Evolutionary conservation across 2,888 invertebrate species (phyloP).

Genomic region (Leucophenga maculata): DNA sequence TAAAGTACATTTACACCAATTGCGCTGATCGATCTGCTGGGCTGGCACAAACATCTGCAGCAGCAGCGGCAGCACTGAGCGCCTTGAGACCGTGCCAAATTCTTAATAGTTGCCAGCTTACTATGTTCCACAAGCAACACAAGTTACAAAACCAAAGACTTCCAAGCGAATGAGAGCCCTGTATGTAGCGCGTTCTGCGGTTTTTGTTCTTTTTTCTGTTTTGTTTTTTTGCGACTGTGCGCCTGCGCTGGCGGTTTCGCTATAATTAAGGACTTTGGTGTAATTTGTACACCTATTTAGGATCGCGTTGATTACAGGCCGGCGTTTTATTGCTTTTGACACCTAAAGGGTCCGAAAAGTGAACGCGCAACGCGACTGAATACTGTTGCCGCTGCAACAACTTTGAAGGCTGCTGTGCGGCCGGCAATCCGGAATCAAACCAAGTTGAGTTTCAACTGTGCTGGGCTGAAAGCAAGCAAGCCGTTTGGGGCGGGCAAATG

Average conservation of each 20-base stretch:
- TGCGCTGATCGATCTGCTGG: constrained; percentile 65
- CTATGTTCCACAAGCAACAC: constrained; percentile 43
- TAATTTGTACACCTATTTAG: constrained; percentile 73
- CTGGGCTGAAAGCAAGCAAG: constrained; percentile 1
- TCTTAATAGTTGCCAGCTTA: constrained; percentile 64
- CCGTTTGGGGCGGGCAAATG: constrained; percentile 28
- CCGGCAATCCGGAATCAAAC: constrained; percentile 15
- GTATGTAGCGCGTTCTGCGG: constrained; percentile 21
- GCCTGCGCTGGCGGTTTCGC: constrained; percentile 66
- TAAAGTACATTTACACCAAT: constrained; percentile 68
- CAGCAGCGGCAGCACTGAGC: constrained; percentile 38
- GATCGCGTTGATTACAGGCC: constrained; percentile 73
- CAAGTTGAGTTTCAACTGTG: constrained; percentile 28
- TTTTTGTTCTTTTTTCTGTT: neutral
- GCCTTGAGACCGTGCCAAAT: constrained; percentile 65
- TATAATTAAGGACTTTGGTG: constrained; percentile 72
- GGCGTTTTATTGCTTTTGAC: constrained; percentile 73
- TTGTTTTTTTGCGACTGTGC: constrained; percentile 24
- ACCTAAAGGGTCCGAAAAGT: constrained; percentile 70
- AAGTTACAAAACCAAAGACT: constrained; percentile 30
- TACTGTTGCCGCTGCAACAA: constrained; percentile 31
- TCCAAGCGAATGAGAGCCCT: constrained; percentile 33
- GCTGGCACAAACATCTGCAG: constrained; percentile 51
- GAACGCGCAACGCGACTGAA: constrained; percentile 37
- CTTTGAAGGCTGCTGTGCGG: constrained; percentile 44